Evolutionary conservation across 2,113 vertebrate genomes (phyloP).

Genomic region (Toxostoma redivivum): DNA sequence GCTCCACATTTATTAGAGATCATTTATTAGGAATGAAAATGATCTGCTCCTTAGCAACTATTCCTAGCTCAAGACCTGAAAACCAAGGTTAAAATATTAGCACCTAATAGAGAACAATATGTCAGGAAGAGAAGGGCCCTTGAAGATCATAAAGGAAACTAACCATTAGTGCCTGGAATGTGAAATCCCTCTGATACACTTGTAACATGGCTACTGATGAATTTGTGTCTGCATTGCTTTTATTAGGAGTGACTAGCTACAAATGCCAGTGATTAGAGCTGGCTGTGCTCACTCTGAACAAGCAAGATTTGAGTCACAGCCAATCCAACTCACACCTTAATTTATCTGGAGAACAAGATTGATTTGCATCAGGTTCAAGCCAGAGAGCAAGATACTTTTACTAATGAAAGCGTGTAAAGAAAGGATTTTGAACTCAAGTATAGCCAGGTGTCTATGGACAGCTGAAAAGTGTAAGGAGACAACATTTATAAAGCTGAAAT

Average conservation of each 20-base stretch:
- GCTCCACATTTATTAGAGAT: not conserved
- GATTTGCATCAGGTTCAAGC: constrained; percentile 3
- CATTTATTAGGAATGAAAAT: not conserved
- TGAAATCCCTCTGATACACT: not conserved
- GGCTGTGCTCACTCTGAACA: not conserved
- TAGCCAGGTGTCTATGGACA: not conserved
- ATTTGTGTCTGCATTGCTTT: not conserved
- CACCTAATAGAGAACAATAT: not conserved
- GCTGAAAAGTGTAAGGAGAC: not conserved
- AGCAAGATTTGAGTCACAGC: not conserved
- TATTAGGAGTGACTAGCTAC: constrained; percentile 13
- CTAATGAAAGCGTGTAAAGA: not conserved
- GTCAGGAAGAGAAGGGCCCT: not conserved
- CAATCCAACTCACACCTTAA: not conserved
- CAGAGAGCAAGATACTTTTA: not conserved
- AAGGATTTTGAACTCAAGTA: not conserved
- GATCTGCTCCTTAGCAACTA: constrained; percentile 12
- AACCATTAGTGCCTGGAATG: not conserved
- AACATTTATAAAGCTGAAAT: not conserved
- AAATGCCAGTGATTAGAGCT: not conserved
- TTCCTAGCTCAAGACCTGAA: not conserved
- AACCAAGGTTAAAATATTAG: not conserved
- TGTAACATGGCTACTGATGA: not conserved
- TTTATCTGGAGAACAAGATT: not conserved
- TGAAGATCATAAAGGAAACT: constrained; percentile 19